These are phyloP conservation scores for Halcyon malimbica DNA, from an alignment of 2,113 vertebrate genomes.

Conservation along the genomic window DNA sequence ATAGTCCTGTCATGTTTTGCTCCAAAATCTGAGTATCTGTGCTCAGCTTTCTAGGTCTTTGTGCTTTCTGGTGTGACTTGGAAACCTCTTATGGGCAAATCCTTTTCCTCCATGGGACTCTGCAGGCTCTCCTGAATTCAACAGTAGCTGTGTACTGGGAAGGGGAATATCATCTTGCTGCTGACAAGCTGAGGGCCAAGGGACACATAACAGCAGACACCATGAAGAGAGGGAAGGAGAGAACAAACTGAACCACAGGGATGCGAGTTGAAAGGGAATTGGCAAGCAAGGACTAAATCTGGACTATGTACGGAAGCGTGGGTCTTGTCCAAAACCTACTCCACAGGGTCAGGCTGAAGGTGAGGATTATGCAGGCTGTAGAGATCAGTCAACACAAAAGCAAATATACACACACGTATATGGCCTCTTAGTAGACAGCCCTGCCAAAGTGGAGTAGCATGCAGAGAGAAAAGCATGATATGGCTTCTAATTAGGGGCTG, in stretches of 20 bases:
- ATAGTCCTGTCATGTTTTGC: neutral
- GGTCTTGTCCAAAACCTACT: neutral
- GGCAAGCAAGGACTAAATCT: neutral
- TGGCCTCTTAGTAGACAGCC: rapidly evolving
- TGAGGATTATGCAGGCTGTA: neutral
- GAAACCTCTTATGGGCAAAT: neutral
- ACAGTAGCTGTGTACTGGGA: neutral
- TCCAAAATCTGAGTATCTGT: neutral
- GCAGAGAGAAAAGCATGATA: neutral
- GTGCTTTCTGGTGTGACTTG: neutral
- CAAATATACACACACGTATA: neutral
- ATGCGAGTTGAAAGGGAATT: neutral
- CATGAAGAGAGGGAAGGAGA: neutral
- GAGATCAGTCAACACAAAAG: neutral
- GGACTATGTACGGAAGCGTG: rapidly evolving
- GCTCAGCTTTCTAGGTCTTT: neutral
- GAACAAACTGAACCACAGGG: neutral
- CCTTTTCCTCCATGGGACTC: neutral
- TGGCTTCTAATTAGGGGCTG: neutral
- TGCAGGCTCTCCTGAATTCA: neutral
- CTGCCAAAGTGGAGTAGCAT: neutral
- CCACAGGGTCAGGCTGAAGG: neutral
- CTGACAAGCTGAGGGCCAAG: rapidly evolving
- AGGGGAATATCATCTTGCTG: neutral
- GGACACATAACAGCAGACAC: neutral